Evolutionary conservation across 2,113 vertebrate genomes (phyloP).

Genomic region (Origma solitaria): DNA sequence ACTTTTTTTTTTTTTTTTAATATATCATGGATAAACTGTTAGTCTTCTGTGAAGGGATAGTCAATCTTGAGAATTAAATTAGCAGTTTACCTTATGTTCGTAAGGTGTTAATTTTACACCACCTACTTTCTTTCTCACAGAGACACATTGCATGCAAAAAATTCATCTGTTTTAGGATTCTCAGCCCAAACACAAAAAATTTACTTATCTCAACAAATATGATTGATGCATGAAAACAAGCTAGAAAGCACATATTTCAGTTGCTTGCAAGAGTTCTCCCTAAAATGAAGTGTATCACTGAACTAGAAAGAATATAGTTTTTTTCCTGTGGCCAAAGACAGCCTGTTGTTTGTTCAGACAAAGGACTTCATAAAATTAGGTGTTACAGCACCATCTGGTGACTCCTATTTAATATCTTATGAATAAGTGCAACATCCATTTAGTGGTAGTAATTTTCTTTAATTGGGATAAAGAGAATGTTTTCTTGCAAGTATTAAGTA

Average conservation of each 20-base stretch:
- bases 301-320: background rate
- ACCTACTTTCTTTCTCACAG: slow-evolving; percentile 26
- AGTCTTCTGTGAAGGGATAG: background rate
- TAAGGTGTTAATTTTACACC: slow-evolving; percentile 34
- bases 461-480: background rate
- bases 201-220: background rate
- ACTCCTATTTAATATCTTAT: slow-evolving; percentile 51
- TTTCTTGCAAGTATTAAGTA: background rate
- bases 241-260: background rate
- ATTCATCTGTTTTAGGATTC: slow-evolving; percentile 10
- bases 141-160: background rate
- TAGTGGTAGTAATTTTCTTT: background rate
- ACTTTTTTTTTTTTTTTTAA: too few relatives aligned
- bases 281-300: background rate
- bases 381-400: slow-evolving; percentile 65
- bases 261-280: background rate
- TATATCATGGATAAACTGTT: background rate
- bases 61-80: background rate
- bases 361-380: slow-evolving; percentile 52
- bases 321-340: background rate
- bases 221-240: background rate
- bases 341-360: slow-evolving; percentile 26
- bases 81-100: slow-evolving; percentile 31
- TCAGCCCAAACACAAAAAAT: background rate
- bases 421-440: background rate